Conservation (phyloP, 2,888 invertebrate genomes). For the Disparrhopalites patrizii region DNA sequence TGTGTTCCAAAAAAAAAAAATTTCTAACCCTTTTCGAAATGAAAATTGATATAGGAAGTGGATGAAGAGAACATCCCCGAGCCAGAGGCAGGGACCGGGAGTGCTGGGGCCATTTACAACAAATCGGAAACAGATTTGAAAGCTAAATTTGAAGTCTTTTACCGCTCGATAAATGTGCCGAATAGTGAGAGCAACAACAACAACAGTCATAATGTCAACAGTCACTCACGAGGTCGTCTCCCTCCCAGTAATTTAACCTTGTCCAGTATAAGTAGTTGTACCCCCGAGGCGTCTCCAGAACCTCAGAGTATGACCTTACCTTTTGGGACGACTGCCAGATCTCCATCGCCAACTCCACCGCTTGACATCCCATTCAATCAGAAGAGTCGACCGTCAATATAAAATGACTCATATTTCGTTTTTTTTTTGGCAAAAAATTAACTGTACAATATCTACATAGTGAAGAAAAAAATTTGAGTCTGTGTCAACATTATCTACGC, state of each 20-base stretch:
- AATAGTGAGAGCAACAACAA: constrained; percentile 27
- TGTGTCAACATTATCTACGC: too few species aligned
- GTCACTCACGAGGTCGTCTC: neutral
- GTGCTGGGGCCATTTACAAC: constrained; percentile 50
- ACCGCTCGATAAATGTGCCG: constrained; percentile 48
- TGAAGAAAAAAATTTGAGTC: too few species aligned
- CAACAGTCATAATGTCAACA: constrained; percentile 5
- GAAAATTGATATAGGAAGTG: constrained; percentile 58
- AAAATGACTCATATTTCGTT: too few species aligned
- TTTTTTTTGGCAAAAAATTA: too few species aligned
- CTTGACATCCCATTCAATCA: constrained; percentile 33
- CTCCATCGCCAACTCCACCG: constrained; percentile 21
- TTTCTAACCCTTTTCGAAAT: neutral
- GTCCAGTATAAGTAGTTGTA: neutral
- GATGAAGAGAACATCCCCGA: constrained; percentile 62
- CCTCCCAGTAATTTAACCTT: constrained; percentile 8
- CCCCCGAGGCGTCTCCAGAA: neutral
- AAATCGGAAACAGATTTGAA: constrained; percentile 57
- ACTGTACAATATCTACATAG: too few species aligned
- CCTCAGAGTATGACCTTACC: neutral
- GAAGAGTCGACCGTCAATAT: constrained; percentile 41
- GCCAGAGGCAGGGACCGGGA: constrained; percentile 51
- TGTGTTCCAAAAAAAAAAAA: too few species aligned
- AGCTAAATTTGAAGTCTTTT: constrained; percentile 60
- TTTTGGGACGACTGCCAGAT: neutral